Evolutionary conservation across 1,140 invertebrate species (phyloP).

Genomic region (Aporrectodea caliginosa): DNA sequence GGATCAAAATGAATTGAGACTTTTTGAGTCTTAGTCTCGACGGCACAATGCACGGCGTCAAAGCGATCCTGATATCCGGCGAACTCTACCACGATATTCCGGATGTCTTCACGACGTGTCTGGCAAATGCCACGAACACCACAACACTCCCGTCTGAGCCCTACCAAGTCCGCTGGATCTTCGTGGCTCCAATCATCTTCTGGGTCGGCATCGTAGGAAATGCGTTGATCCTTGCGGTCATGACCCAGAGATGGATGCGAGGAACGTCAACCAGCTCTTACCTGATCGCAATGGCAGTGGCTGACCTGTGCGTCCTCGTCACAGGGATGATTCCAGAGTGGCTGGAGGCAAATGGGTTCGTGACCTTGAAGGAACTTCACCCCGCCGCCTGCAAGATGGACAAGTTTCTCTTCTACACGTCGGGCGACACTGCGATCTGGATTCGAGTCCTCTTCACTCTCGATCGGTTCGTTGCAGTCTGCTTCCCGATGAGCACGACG

Average conservation of each 20-base stretch:
- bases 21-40: too few relatives aligned
- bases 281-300: constrained; percentile 27
- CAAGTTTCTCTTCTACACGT: constrained; percentile 32
- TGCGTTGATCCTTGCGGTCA: constrained; percentile 26
- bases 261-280: constrained; percentile 29
- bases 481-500: constrained; percentile 32
- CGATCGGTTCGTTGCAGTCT: constrained; percentile 37
- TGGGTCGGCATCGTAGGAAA: constrained; percentile 28
- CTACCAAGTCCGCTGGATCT: constrained; percentile 26
- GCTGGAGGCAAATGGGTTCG: constrained; percentile 25
- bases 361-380: constrained; percentile 28
- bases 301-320: constrained; percentile 24
- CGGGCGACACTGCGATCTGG: constrained; percentile 36
- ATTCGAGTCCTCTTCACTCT: constrained; percentile 36
- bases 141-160: neutral
- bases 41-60: neutral
- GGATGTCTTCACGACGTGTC: neutral
- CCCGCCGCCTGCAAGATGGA: constrained; percentile 35
- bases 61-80: neutral
- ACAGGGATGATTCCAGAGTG: constrained; percentile 32
- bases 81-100: neutral
- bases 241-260: constrained; percentile 23
- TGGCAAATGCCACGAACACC: neutral
- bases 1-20: too few relatives aligned
- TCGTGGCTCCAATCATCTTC: constrained; percentile 28